These are phyloP conservation scores for Enteromius thamalakanensis DNA, from an alignment of 2,797 vertebrate species.

Conservation along the genomic window DNA sequence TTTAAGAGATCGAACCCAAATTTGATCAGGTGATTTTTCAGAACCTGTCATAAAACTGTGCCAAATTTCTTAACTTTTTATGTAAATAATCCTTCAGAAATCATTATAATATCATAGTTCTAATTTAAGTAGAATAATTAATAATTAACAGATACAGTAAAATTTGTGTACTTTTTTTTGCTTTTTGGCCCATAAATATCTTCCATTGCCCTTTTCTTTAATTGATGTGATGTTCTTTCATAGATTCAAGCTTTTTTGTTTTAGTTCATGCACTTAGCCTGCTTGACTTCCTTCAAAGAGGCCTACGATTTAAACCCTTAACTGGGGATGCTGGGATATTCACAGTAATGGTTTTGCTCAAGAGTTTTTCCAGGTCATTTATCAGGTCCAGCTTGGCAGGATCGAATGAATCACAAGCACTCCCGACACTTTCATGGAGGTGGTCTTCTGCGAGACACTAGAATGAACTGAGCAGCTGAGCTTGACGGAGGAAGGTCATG, in stretches of 20 bases:
- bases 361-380: slow-evolving; percentile 24
- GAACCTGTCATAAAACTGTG: neutral
- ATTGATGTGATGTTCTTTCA: neutral
- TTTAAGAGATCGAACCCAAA: neutral
- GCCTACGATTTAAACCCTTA: slow-evolving; percentile 11
- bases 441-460: slow-evolving; percentile 4
- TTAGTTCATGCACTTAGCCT: neutral
- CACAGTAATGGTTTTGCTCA: slow-evolving; percentile 12
- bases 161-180: slow-evolving; percentile 1
- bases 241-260: neutral
- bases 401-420: slow-evolving; percentile 8
- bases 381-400: slow-evolving; percentile 6
- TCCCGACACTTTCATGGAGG: slow-evolving; percentile 11
- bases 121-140: neutral
- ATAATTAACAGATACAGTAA: neutral
- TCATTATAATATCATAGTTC: neutral
- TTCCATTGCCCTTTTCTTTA: neutral
- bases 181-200: neutral
- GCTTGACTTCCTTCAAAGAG: slow-evolving; percentile 15
- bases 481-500: slow-evolving; percentile 25
- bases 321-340: neutral
- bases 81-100: neutral
- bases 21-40: neutral
- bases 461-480: slow-evolving; percentile 14
- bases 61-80: neutral